These are phyloP conservation scores for Mesocentrotus franciscanus DNA, from an alignment of 53 echinoderm and acorn worm genomes.

Conservation along the genomic window DNA sequence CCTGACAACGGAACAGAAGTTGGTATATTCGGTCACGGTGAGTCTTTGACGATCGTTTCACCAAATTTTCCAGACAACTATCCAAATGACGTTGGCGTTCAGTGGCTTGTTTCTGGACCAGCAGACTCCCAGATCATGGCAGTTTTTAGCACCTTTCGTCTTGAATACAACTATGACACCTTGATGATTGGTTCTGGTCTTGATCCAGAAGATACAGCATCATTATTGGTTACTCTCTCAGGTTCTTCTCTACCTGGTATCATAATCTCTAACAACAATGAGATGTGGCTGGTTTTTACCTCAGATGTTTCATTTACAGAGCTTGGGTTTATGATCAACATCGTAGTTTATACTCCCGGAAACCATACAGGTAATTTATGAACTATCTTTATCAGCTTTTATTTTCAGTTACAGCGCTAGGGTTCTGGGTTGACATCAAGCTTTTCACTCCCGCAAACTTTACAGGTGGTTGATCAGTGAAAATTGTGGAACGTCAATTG, in stretches of 20 bases:
- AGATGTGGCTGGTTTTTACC: constrained; percentile 37
- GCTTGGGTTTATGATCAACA: neutral
- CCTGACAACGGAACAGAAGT: neutral
- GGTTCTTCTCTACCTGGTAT: neutral
- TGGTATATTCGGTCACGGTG: neutral
- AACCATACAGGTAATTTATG: neutral
- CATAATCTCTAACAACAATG: neutral
- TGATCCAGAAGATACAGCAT: neutral
- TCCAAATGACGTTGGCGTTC: neutral
- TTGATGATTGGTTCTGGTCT: constrained; percentile 10
- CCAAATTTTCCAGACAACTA: constrained; percentile 12
- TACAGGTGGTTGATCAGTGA: neutral
- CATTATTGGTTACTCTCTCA: neutral
- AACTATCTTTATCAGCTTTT: neutral
- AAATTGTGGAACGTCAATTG: no score
- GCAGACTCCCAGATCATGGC: neutral
- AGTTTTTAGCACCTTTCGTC: neutral
- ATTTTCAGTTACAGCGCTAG: neutral
- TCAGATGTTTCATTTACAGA: neutral
- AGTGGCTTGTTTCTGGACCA: constrained; percentile 15
- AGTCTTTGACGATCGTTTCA: neutral
- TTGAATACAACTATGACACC: neutral
- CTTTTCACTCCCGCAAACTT: neutral
- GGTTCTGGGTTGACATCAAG: neutral
- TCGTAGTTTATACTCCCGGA: neutral